Base-by-base conservation (phyloP, 2,113 vertebrate genomes). In the Danionella cerebrum region DNA sequence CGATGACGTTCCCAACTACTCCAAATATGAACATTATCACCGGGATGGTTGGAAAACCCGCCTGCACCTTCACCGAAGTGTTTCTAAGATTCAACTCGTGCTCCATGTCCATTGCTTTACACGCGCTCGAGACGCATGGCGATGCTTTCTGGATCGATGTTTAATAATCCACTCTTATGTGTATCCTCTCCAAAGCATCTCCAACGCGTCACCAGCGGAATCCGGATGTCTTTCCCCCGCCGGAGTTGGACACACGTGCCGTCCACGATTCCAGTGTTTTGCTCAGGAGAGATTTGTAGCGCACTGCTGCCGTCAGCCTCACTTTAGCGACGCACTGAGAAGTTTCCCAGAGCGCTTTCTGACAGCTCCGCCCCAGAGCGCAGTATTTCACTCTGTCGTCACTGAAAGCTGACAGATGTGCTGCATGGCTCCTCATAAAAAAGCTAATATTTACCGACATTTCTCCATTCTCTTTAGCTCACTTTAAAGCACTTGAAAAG, bases 21-120 rank as follows among this genome's bases (percentile, higher is more conserved):
- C 96, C 96, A 19, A 97, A 91, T 59, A 97, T 90, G 79, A 98
- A 98, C 96, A 98, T 98, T 51, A 96, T 88, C 0, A 84, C 87
- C 7, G 95, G 95, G 77, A 96, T 93, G 72, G 93, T 93, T 68
- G 70, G 86, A 41, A 84, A 0, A 53, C 66, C 5, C 33, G 31
- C 0, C 58, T 53, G 4, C 6, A 52, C 59, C 14, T 35, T 71
- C 18, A 19, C 54, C 1, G 9, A 5, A 33, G 3, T n/a, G 11
- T 48, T 42, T 14, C 1, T 25, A 27, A 33, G 14, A 21, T 13
- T n/a, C 18, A 24, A 11, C 6, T 18, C 13, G 35, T 53, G 16
- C 11, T 27, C 1, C 16, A 27, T 12, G 14, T 53, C 14, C 39
- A 13, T 22, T 8, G 19, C 45, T 53, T 64, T 27, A 38, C 21